Base-by-base conservation (phyloP, 2,888 invertebrate genomes). In the Torymus tubicola region DNA sequence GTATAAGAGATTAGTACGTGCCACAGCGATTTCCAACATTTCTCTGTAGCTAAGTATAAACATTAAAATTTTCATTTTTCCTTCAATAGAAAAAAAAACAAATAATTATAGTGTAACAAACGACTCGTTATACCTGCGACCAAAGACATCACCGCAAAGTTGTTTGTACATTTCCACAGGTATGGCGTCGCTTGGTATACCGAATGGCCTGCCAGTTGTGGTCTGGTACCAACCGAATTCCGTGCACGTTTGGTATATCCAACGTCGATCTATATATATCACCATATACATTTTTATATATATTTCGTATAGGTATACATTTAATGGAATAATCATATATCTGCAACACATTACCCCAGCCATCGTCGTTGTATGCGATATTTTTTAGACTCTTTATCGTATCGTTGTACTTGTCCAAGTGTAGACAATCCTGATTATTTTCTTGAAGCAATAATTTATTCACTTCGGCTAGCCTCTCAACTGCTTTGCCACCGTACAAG, bases 201-300 rank as follows among this genome's bases (percentile, higher is more conserved):
- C 92, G 14, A 69, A 76, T 0, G 92, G 91, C 79, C 92, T 92
- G 5, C 92, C 93, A 0, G 94, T 94, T 0, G 98, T 96, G 0
- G 97, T 96, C 92, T 98, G 98, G 91, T 95, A 98, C 91, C 96
- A 98, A 50, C 98, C 98, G 89, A 98, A 98, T 90, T 99, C 99
- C 0, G 96, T 96, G 89, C 98, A 99, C 0, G 98, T 98, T 91
- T 98, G 98, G 89, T 97, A 98, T 81, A 93, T 95, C 98, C 98
- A 98, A 87, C 96, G 96, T 0, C 98, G 95, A 84, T 92, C 95
- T 95, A 68, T 58, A 72, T 61, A 70, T 21, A 42, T 8, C 42
- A 42, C 42, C 42, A 42, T 8, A 42, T 8, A 4, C 42, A 42
- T 8, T 42, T 42, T 8, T 42, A 78, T 12, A 77, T 60, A 57